Base-by-base conservation (phyloP, 1,140 invertebrate genomes). In the Drosophila mauritiana region DNA sequence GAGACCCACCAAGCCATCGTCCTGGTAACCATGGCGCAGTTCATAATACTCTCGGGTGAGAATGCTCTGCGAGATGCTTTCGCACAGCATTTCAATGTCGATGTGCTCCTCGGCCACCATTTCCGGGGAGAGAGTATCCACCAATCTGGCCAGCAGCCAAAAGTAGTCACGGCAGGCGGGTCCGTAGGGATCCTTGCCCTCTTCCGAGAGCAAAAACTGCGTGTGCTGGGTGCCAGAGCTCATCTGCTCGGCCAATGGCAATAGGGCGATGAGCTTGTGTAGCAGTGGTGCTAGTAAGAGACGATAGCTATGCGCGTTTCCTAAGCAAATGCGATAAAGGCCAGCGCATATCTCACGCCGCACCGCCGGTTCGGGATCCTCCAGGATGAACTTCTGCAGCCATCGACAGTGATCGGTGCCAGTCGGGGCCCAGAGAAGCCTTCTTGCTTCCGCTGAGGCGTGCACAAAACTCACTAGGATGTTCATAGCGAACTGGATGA, bases 101-200 rank as follows among this genome's bases (percentile, higher is more conserved):
- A 97, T 93, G 0, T 92, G 92, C 58, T 93, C 94, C 61, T 95
- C 94, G 54, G 94, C 96, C 34, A 97, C 94, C 65, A 96, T 94
- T 75, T 97, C 96, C 65, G 95, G 95, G 0, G 96, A 96, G 6
- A 98, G 91, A 7, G 96, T 96, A 80, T 98, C 97, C 4, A 98
- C 96, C 7, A 98, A 93, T 15, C 97, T 94, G 79, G 97, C 97
- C 2, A 98, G 93, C 0, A 98, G 93, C 97, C 97, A 98, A 91
- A 98, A 98, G 92, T 98, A 99, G 91, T 99, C 98, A 20, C 97
- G 93, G 92, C 97, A 98, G 5, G 97, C 97, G 5, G 97, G 97
- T 1, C 97, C 97, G 91, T 97, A 98, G 0, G 97, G 97, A 84
- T 98, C 97, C 88, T 98, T 98, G 3, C 96, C 96, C 85, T 97